phyloP scores from a whole-genome alignment of 2,888 invertebrate species.

The Conistra vaccinii region DNA sequence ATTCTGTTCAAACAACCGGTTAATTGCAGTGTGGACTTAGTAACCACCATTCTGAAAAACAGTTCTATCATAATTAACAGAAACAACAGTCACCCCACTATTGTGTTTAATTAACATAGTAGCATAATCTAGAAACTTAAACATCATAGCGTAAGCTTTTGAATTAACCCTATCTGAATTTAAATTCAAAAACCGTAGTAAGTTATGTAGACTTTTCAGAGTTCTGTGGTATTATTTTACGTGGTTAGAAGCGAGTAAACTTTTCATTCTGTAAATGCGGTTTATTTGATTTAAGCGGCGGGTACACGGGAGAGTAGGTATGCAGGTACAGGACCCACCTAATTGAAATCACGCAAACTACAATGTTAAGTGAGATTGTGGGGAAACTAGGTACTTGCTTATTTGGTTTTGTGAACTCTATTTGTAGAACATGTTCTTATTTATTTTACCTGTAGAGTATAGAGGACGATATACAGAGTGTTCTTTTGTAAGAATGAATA shows the following conservation, averaged over 20 bases:
- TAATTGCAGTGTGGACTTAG: neutral
- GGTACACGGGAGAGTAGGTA: conserved; percentile 56
- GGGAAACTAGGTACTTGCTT: conserved; percentile 39
- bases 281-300: conserved; percentile 77
- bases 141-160: conserved; percentile 67
- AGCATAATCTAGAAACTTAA: conserved; percentile 43
- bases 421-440: conserved; percentile 18
- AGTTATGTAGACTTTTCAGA: conserved; percentile 74
- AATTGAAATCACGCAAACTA: conserved; percentile 74
- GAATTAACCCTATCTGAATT: conserved; percentile 73
- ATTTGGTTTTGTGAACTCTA: conserved; percentile 33
- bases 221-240: conserved; percentile 79
- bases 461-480: neutral
- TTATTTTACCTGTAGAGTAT: conserved; percentile 20
- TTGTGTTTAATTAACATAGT: conserved; percentile 52
- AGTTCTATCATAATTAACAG: conserved; percentile 19
- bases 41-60: conserved; percentile 1
- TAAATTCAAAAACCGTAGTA: conserved; percentile 76
- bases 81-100: conserved; percentile 34
- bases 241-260: conserved; percentile 77
- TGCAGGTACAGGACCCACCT: conserved; percentile 61
- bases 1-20: neutral
- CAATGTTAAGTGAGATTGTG: conserved; percentile 67
- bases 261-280: conserved; percentile 78
- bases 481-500: neutral